phyloP scores from a whole-genome alignment of 2,888 invertebrate genomes.

The Graphium colonna region DNA sequence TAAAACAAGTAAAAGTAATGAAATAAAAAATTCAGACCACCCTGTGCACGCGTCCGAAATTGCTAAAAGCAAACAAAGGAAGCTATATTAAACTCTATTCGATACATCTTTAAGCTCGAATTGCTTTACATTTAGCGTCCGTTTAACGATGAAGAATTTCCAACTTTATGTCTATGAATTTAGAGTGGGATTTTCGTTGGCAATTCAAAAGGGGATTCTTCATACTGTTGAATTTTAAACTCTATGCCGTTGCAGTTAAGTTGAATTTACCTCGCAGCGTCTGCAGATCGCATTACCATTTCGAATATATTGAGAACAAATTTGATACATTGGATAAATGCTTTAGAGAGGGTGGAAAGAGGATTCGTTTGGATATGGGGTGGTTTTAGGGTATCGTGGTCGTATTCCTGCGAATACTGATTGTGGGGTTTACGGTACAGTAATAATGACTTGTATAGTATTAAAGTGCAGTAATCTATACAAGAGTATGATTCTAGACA shows the following conservation, averaged over 20 bases:
- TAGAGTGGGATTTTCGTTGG: not conserved
- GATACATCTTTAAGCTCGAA: not conserved
- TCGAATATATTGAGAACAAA: conserved; percentile 15
- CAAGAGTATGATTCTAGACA: no score
- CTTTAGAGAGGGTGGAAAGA: conserved; percentile 2
- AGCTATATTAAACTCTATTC: conserved; percentile 24
- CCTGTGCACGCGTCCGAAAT: conserved; percentile 29
- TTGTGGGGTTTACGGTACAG: no score
- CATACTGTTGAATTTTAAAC: conserved; percentile 6
- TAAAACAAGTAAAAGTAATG: conserved; percentile 25
- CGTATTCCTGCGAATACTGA: no score
- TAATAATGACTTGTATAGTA: no score
- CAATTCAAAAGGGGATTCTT: not conserved
- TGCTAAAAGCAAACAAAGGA: conserved; percentile 13
- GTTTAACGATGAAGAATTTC: conserved; percentile 7
- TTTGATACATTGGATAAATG: conserved; percentile 17
- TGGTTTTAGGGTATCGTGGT: no score
- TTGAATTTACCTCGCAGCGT: not conserved
- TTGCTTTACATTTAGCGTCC: conserved; percentile 16
- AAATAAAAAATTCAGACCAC: conserved; percentile 34
- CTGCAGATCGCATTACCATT: conserved; percentile 5
- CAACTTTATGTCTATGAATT: conserved; percentile 9
- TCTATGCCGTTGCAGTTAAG: not conserved
- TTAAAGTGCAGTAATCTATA: no score
- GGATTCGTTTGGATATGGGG: not conserved